A percentile compares a stretch with the other conserved stretches of the same genome.
phyloP scores from a whole-genome alignment of 2,113 vertebrate genomes.

The Spea bombifrons region DNA sequence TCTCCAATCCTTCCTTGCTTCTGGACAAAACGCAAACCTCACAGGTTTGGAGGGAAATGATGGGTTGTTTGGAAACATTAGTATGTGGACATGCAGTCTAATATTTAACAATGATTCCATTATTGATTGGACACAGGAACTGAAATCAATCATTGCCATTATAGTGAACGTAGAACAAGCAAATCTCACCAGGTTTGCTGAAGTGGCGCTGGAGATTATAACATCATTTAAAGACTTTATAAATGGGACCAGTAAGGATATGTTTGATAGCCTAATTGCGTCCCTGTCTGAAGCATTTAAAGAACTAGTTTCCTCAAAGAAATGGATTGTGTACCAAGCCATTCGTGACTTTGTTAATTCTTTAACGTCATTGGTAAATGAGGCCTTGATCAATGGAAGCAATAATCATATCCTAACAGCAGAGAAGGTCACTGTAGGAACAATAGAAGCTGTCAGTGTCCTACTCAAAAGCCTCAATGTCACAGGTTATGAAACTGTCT shows the following conservation, averaged over 20 bases:
- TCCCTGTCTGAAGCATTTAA: background rate
- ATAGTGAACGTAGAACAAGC: background rate
- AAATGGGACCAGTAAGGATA: background rate
- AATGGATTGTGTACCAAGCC: background rate
- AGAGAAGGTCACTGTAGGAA: background rate
- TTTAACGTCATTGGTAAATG: conserved; percentile 16
- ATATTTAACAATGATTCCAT: conserved; percentile 12
- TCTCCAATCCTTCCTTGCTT: conserved; percentile 37
- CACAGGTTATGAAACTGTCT: conserved; percentile 4
- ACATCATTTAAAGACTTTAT: conserved; percentile 7
- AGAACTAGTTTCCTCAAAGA: background rate
- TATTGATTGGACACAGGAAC: conserved; percentile 14
- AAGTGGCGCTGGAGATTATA: background rate
- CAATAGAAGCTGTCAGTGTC: background rate
- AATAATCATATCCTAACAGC: background rate
- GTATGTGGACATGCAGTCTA: conserved; percentile 16
- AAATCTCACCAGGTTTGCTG: background rate
- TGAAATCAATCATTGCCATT: background rate
- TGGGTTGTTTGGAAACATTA: conserved; percentile 6
- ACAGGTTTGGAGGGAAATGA: background rate
- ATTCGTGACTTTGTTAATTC: background rate
- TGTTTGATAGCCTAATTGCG: background rate
- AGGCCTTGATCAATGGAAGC: conserved; percentile 3
- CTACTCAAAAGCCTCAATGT: conserved; percentile 28
- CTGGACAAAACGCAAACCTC: conserved; percentile 31